Conservation (phyloP, 2,113 vertebrate species). For the Prietella phreatophila region DNA sequence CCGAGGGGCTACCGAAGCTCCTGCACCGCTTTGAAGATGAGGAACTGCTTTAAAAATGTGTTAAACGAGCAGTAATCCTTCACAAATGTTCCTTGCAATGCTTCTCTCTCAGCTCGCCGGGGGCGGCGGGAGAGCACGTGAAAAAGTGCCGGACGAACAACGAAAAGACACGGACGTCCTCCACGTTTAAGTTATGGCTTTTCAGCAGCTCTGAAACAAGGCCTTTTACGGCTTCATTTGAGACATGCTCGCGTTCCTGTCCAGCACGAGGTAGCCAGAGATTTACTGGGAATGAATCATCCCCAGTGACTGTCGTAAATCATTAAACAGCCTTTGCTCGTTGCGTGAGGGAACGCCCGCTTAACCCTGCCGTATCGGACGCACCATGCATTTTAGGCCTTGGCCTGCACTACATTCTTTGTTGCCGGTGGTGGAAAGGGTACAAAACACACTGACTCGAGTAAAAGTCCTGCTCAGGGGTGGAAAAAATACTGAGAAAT, state of each 20-base stretch:
- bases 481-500: neutral
- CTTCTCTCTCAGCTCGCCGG: conserved; percentile 19
- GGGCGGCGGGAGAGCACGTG: conserved; percentile 22
- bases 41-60: conserved; percentile 48
- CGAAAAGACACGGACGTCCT: conserved; percentile 47
- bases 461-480: neutral
- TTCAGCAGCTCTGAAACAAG: conserved; percentile 46
- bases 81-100: conserved; percentile 54
- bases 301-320: conserved; percentile 50
- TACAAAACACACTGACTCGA: neutral
- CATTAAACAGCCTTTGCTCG: conserved; percentile 18
- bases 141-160: conserved; percentile 27
- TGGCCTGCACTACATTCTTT: neutral
- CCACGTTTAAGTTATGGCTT: conserved; percentile 48
- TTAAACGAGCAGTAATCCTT: conserved; percentile 58
- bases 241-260: conserved; percentile 52
- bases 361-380: conserved; percentile 38
- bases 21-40: conserved; percentile 59
- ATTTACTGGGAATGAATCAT: conserved; percentile 50
- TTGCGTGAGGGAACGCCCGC: conserved; percentile 9
- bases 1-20: conserved; percentile 59
- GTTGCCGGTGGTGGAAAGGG: neutral
- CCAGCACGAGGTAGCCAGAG: conserved; percentile 46
- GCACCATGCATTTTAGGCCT: neutral
- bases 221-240: conserved; percentile 49